These are phyloP conservation scores for Dipodomys merriami DNA, from an alignment of 2,113 vertebrate species.

Conservation along the genomic window DNA sequence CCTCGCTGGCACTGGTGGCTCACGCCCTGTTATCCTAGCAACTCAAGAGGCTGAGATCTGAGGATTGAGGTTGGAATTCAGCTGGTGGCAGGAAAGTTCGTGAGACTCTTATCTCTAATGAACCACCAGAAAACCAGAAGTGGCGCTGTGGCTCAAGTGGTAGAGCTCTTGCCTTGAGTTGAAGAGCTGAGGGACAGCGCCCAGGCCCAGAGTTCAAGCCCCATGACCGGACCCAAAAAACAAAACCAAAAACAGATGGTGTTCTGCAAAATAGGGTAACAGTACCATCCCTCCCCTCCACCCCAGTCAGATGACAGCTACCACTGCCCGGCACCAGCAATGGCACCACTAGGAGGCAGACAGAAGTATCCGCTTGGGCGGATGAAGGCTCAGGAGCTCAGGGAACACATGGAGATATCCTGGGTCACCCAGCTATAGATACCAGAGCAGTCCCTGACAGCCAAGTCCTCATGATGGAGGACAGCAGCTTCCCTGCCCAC, in stretches of 20 bases:
- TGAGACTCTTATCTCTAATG: too few species aligned
- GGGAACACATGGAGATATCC: background rate
- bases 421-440: background rate
- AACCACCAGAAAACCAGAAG: too few species aligned
- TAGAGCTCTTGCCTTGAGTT: too few species aligned
- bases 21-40: too few species aligned
- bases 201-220: too few species aligned
- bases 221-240: too few species aligned
- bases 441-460: background rate
- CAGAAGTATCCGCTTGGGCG: background rate
- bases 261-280: background rate
- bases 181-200: too few species aligned
- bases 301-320: background rate
- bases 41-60: too few species aligned
- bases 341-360: background rate
- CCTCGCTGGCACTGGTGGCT: background rate
- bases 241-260: background rate
- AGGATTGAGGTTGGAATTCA: too few species aligned
- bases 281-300: background rate
- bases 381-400: background rate
- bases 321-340: background rate
- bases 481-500: background rate
- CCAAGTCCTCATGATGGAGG: background rate
- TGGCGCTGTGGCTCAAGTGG: too few species aligned
- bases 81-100: too few species aligned